Evolutionary conservation across 2,888 invertebrate species (phyloP), one percentile per base, ranked within the genome.

Genomic region (Pecten maximus): DNA sequence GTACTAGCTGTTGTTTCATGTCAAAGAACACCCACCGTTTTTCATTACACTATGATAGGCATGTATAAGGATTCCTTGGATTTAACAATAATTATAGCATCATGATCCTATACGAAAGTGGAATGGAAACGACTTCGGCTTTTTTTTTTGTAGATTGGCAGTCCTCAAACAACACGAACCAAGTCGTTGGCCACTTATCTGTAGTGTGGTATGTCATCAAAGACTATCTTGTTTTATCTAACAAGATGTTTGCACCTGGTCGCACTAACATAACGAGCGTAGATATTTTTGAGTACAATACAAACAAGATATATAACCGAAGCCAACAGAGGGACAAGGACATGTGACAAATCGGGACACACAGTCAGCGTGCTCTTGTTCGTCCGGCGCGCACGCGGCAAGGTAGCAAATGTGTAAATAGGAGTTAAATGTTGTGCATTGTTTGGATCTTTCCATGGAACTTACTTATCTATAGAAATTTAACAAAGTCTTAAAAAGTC

Each of bases 201-300:
- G 74, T 10, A 74, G 74, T 35, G 35, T 35, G 74, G 74, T 35
- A 74, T 74, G 74, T 74, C 74, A 74, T 74, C 74, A 74, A 74
- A 35, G 74, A 35, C 28, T 8, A 74, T 28, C 19, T 8, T 74
- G 35, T 35, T 74, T 74, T 74, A 74, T 74, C 74, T 35, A 6
- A 35, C 28, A 35, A 74, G 74, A 35, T 74, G 74, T 74, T 74
- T 74, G 74, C 74, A 74, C 74, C 74, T 35, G 74, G 74, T 23
- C 35, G 28, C 35, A 6, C 74, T 28, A 6, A 74, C 15, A 74
- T 19, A 35, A 74, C 74, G 23, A 35, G 10, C 28, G 23, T 60
- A 60, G 6, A 48, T 48, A 10, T 15, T 1, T 48, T 23, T 23
- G 54, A 23, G 19, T n/a, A 54, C n/a, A 54, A 19, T 3, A 23